Evolutionary conservation across 1,140 invertebrate species (phyloP), one percentile per base, ranked within the genome.

Genomic region (Trichonephila clavata): DNA sequence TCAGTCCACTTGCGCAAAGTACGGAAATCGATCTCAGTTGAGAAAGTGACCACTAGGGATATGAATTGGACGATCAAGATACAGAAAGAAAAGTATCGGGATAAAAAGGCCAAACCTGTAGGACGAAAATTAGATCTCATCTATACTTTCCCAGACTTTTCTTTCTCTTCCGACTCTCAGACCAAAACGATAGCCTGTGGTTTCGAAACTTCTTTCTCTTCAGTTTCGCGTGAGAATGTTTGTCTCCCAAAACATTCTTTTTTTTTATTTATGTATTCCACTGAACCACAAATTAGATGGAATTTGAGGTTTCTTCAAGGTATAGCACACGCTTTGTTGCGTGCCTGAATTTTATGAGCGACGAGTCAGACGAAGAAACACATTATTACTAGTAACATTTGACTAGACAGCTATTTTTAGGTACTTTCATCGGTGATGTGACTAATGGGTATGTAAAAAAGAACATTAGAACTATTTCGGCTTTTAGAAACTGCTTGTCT

Each of bases 71-170:
- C 27, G 71, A 77, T 77, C 32, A 39, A 77, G 71, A 77, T 32
- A 77, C 13, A 7, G 24, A 27, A 7, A 39, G 71, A 20, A 77
- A 77, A 24, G 65, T 68, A 68, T 68, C 21, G n/a, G 71, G 71
- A 77, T 77, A 77, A 77, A 20, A n/a, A 6, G 32, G 71, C 32
- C 61, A 63, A 32, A 39, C 14, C 71, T 77, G 71, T 39, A 39
- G 71, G 71, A 77, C 71, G 71, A 18, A 77, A 77, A 77, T 77
- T 77, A 39, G 71, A 77, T 27, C 71, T 77, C 27, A 27, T 20
- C 71, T 16, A 27, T 77, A 16, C 18, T 77, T 77, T 77, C 71
- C 71, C 71, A 77, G 71, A 77, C 10, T 77, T 77, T 77, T 77
- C 27, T 77, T 77, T 77, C 32, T 77, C 27, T 77, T 77, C n/a